Evolutionary conservation across 2,113 vertebrate species (phyloP).

Genomic region (Mastomys natalensis): DNA sequence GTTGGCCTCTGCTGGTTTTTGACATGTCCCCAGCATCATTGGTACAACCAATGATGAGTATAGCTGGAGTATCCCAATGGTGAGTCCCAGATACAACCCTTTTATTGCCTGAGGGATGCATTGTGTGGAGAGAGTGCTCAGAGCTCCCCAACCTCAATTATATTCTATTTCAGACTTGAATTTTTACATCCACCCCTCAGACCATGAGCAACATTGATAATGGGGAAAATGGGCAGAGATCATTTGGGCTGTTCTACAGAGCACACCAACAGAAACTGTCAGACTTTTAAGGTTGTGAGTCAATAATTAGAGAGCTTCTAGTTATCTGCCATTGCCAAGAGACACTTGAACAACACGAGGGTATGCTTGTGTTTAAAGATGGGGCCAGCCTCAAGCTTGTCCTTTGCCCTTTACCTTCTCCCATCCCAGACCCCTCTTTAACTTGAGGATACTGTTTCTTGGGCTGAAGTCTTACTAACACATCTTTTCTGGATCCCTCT

Average conservation of each 20-base stretch:
- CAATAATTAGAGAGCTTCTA: not conserved
- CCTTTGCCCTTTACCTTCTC: not conserved
- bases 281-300: not conserved
- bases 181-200: not conserved
- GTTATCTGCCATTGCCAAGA: not conserved
- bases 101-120: not conserved
- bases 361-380: not conserved
- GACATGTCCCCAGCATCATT: slow-evolving; percentile 87
- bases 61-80: slow-evolving; percentile 59
- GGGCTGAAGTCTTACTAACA: not conserved
- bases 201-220: not conserved
- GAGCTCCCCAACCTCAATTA: not conserved
- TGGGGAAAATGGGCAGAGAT: slow-evolving; percentile 61
- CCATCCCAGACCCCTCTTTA: not conserved
- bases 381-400: not conserved
- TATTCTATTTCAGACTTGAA: not conserved
- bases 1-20: slow-evolving; percentile 83
- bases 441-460: not conserved
- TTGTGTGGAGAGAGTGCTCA: not conserved
- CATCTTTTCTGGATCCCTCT: not conserved
- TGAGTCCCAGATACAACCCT: not conserved
- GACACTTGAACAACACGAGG: not conserved
- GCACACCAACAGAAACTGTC: not conserved
- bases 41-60: slow-evolving; percentile 85
- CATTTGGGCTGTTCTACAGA: not conserved